Evolutionary conservation across 64 coral and sea anemone genomes (phyloP).

Genomic region (Exaiptasia diaphana): DNA sequence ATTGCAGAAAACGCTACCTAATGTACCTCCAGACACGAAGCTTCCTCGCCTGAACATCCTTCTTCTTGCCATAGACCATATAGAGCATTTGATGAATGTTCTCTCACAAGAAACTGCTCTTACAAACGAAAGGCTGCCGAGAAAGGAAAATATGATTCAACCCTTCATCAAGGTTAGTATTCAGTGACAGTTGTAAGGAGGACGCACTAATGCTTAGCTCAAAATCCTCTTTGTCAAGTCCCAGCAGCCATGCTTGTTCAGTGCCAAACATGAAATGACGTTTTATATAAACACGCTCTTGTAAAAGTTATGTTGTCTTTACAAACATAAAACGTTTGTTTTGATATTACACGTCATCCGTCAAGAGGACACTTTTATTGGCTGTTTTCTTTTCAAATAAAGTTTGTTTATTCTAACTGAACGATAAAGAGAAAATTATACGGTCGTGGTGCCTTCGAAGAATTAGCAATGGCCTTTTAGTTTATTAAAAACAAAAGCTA

Average conservation of each 20-base stretch:
- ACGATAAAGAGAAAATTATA: too few relatives aligned
- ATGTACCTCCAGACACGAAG: constrained; percentile 87
- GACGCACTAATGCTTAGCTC: not conserved
- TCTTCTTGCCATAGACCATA: constrained; percentile 84
- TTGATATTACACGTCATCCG: not conserved
- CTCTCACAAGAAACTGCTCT: constrained; percentile 23
- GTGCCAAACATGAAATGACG: too few relatives aligned
- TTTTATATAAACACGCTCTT: too few relatives aligned
- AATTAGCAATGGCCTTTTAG: too few relatives aligned
- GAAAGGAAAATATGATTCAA: constrained; percentile 41
- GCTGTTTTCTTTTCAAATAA: too few relatives aligned
- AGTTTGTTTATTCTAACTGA: too few relatives aligned
- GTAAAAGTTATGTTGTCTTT: too few relatives aligned
- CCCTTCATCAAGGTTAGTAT: constrained; percentile 57
- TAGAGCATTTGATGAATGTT: constrained; percentile 69
- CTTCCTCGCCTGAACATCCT: constrained; percentile 86
- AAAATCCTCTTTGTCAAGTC: not conserved
- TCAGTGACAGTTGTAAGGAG: not conserved
- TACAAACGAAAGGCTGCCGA: not conserved
- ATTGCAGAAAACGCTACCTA: constrained; percentile 78
- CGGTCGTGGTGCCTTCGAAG: too few relatives aligned
- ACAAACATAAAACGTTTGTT: not conserved
- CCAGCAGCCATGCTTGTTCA: too few relatives aligned
- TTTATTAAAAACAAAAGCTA: too few relatives aligned
- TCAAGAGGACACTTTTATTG: too few relatives aligned